Evolutionary conservation across 2,797 vertebrate genomes (phyloP).

Genomic region (Pangasius krempfi): DNA sequence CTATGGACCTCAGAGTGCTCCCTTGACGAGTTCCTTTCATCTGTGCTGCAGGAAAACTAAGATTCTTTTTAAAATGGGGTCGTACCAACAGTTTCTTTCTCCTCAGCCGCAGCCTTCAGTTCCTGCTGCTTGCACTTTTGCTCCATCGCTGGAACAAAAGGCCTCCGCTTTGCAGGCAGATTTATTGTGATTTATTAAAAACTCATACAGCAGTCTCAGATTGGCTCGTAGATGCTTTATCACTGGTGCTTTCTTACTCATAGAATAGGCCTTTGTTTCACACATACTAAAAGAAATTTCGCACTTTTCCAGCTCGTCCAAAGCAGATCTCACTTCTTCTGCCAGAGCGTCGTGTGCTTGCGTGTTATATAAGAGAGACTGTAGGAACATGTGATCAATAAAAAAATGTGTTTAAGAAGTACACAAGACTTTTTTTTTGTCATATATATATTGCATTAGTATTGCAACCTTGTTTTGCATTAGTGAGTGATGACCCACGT

Average conservation of each 20-base stretch:
- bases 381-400: background rate
- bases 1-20: background rate
- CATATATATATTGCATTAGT: background rate
- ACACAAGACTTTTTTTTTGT: background rate
- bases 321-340: background rate
- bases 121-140: background rate
- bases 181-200: constrained; percentile 32
- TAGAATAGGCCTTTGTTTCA: constrained; percentile 3
- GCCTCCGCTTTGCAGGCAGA: background rate
- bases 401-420: background rate
- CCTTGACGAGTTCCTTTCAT: background rate
- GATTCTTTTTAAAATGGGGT: constrained; percentile 3
- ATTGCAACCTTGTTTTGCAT: background rate
- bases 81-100: background rate
- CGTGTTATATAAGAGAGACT: background rate
- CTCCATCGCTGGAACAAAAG: background rate
- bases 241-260: background rate
- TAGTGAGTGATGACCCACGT: background rate
- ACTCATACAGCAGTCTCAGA: background rate
- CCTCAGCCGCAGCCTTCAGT: background rate
- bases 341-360: background rate
- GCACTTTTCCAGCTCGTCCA: background rate
- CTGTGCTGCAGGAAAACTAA: background rate
- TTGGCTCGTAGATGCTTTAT: background rate
- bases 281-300: background rate